phyloP scores from a whole-genome alignment of 2,113 vertebrate species.

The Dipodomys ordii region DNA sequence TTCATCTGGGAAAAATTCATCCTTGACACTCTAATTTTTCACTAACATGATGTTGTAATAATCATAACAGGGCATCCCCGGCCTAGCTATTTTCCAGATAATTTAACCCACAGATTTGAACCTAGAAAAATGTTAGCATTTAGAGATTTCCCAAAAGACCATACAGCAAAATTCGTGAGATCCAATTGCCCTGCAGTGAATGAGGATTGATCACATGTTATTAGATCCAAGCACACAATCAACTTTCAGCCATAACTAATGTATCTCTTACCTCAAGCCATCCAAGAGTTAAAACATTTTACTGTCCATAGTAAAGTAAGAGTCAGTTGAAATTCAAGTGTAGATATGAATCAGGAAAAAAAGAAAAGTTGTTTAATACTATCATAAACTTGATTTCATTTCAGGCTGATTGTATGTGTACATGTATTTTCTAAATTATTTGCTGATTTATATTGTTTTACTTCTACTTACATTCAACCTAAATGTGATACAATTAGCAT shows the following conservation, averaged over 20 bases:
- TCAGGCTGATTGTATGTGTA: background rate
- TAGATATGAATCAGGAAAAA: background rate
- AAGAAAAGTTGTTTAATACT: background rate
- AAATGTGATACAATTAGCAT: background rate
- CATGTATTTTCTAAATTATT: background rate
- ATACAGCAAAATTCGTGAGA: conserved; percentile 10
- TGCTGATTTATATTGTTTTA: background rate
- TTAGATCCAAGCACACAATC: background rate
- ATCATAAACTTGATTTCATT: conserved; percentile 25
- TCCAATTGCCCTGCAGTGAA: background rate
- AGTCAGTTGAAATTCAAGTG: background rate
- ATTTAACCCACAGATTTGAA: conserved; percentile 51
- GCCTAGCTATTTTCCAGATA: conserved; percentile 59
- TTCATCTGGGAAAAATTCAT: conserved; percentile 40
- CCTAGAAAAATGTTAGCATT: conserved; percentile 60
- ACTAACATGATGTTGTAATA: conserved; percentile 52
- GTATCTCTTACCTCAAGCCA: background rate
- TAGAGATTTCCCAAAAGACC: conserved; percentile 59
- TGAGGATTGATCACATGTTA: conserved; percentile 14
- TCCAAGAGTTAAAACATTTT: background rate
- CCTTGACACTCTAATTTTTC: conserved; percentile 59
- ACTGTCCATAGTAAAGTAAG: background rate
- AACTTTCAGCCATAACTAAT: background rate
- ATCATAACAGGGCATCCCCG: conserved; percentile 38
- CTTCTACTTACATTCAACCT: background rate